Evolutionary conservation across 1,140 invertebrate species (phyloP).

Genomic region (Musca domestica): DNA sequence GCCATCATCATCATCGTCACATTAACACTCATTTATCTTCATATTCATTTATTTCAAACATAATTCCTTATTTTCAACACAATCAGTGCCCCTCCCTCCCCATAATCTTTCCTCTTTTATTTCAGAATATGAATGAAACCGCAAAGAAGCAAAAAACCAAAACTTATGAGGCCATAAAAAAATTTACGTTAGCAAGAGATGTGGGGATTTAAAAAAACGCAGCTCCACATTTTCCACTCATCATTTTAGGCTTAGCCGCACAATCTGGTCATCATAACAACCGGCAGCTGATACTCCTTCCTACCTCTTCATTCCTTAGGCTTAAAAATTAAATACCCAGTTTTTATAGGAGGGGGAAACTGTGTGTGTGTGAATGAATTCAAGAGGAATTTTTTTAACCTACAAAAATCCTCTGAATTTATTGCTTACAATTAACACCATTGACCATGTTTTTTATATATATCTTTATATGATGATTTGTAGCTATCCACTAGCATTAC

Average conservation of each 20-base stretch:
- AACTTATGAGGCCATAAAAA: neutral
- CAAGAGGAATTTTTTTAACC: too few relatives aligned
- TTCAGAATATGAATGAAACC: neutral
- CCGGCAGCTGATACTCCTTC: neutral
- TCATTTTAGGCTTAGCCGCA: too few relatives aligned
- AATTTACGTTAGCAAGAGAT: neutral
- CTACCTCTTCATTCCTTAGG: neutral
- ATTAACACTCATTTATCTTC: neutral
- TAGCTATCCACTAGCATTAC: too few relatives aligned
- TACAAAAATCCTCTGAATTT: slow-evolving; percentile 11
- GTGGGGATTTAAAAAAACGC: neutral
- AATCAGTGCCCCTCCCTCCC: neutral
- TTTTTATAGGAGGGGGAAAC: neutral
- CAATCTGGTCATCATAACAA: too few relatives aligned
- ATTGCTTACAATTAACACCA: slow-evolving; percentile 21
- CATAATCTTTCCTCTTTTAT: too few relatives aligned
- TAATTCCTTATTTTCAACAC: neutral
- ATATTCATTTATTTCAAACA: slow-evolving; percentile 16
- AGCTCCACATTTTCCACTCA: neutral
- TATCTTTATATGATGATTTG: neutral
- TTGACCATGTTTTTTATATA: slow-evolving; percentile 13
- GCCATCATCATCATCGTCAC: too few relatives aligned
- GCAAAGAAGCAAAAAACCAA: neutral
- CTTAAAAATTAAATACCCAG: neutral
- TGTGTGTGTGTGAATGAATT: neutral